These are phyloP conservation scores for Anoplius nigerrimus DNA, from an alignment of 2,888 invertebrate species.

Conservation along the genomic window DNA sequence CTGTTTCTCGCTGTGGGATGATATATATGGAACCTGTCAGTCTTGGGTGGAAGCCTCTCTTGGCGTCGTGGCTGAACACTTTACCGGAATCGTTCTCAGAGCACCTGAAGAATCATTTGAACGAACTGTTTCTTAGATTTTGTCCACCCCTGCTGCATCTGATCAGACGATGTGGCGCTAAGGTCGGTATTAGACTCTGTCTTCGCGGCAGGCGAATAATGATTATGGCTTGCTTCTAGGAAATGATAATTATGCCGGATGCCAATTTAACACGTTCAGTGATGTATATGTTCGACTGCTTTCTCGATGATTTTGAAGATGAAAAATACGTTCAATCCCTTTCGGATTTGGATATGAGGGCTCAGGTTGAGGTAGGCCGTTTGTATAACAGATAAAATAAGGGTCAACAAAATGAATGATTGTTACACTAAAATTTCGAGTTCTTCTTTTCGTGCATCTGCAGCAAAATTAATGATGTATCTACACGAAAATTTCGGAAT, in stretches of 20 bases:
- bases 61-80: slow-evolving; percentile 90
- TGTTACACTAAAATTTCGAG: too few relatives aligned
- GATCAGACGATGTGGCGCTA: slow-evolving; percentile 83
- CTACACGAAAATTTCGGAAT: neutral
- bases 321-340: slow-evolving; percentile 82
- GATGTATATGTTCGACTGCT: slow-evolving; percentile 92
- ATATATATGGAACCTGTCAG: slow-evolving; percentile 94
- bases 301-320: slow-evolving; percentile 90
- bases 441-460: neutral
- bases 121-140: slow-evolving; percentile 86
- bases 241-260: slow-evolving; percentile 90
- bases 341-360: slow-evolving; percentile 87
- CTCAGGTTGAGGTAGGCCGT: slow-evolving; percentile 84
- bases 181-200: slow-evolving; percentile 75
- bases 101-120: slow-evolving; percentile 82
- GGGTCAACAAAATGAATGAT: neutral
- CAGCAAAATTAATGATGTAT: neutral
- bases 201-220: too few relatives aligned
- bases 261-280: slow-evolving; percentile 87
- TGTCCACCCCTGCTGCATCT: slow-evolving; percentile 87
- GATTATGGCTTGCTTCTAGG: slow-evolving; percentile 76
- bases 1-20: slow-evolving; percentile 97
- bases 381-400: neutral
- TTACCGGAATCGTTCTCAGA: slow-evolving; percentile 84
- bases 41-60: slow-evolving; percentile 91